Evolutionary conservation across 2,113 vertebrate genomes (phyloP).

Genomic region (Dasyprocta punctata): DNA sequence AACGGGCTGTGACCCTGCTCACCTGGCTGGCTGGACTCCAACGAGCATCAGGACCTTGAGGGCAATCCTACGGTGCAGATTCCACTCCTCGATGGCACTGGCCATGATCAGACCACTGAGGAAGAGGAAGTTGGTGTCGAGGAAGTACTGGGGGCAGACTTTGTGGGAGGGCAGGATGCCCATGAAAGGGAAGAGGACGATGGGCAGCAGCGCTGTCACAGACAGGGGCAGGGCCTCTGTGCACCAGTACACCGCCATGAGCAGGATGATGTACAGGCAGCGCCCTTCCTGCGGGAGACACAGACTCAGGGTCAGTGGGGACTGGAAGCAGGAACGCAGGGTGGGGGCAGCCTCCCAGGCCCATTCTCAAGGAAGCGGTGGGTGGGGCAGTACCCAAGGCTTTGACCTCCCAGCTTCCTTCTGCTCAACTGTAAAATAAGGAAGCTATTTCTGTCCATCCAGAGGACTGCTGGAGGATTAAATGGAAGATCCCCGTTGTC

Average conservation of each 20-base stretch:
- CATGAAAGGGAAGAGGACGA: slow-evolving; percentile 95
- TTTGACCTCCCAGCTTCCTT: background rate
- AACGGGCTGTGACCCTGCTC: background rate
- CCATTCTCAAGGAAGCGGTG: background rate
- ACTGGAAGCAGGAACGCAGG: accelerated
- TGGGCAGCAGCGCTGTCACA: slow-evolving; percentile 95
- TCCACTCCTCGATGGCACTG: slow-evolving; percentile 96
- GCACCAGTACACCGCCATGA: slow-evolving; percentile 98
- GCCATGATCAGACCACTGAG: slow-evolving; percentile 98
- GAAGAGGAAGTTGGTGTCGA: slow-evolving; percentile 98
- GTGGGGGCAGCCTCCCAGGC: background rate
- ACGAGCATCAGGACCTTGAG: slow-evolving; percentile 93
- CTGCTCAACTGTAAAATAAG: background rate
- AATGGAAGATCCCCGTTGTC: background rate
- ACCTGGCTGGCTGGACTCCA: slow-evolving; percentile 96
- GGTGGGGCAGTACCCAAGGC: background rate
- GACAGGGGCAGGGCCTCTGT: slow-evolving; percentile 96
- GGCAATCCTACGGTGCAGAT: slow-evolving; percentile 96
- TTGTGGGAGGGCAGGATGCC: slow-evolving; percentile 93
- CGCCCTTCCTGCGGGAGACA: slow-evolving; percentile 92
- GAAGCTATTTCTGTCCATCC: background rate
- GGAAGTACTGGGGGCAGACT: slow-evolving; percentile 96
- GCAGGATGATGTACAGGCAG: slow-evolving; percentile 95
- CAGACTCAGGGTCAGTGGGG: background rate
- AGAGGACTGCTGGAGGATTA: background rate